A percentile compares a stretch with the other conserved stretches of the same genome.
These are phyloP conservation scores for Agrilus biguttatus DNA, from an alignment of 2,888 invertebrate genomes.

Conservation along the genomic window DNA sequence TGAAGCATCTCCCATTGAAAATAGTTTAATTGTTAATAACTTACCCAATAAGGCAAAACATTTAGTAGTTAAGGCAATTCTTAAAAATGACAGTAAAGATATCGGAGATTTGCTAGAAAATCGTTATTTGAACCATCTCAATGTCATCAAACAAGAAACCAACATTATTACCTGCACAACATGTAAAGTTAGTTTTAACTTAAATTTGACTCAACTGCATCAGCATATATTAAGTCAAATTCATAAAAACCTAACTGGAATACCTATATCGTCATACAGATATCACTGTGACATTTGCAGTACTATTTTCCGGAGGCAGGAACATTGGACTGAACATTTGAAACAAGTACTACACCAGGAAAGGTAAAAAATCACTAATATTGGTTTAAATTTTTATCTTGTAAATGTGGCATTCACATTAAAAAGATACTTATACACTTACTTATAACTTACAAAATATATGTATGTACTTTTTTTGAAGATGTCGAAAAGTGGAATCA, in stretches of 20 bases:
- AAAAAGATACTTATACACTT: not conserved
- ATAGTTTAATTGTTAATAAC: not conserved
- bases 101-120: constrained; percentile 5
- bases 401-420: no score
- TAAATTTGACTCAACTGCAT: not conserved
- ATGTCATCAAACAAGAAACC: not conserved
- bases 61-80: constrained; percentile 3
- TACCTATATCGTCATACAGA: constrained; percentile 7
- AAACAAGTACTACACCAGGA: constrained; percentile 11
- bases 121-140: constrained; percentile 4
- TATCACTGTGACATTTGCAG: constrained; percentile 24
- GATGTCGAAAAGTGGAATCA: constrained; percentile 16
- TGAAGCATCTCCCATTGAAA: not conserved
- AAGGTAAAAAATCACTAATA: constrained; percentile 1
- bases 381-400: not conserved
- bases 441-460: not conserved
- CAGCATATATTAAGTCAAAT: constrained; percentile 5
- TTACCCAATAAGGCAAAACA: not conserved
- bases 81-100: constrained; percentile 2
- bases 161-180: not conserved
- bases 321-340: constrained; percentile 17
- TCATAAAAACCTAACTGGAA: constrained; percentile 2
- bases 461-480: constrained; percentile 14
- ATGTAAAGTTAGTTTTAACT: not conserved
- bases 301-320: constrained; percentile 11